Conservation (phyloP, 23 tunicate species). For the Botrylloides violaceus region DNA sequence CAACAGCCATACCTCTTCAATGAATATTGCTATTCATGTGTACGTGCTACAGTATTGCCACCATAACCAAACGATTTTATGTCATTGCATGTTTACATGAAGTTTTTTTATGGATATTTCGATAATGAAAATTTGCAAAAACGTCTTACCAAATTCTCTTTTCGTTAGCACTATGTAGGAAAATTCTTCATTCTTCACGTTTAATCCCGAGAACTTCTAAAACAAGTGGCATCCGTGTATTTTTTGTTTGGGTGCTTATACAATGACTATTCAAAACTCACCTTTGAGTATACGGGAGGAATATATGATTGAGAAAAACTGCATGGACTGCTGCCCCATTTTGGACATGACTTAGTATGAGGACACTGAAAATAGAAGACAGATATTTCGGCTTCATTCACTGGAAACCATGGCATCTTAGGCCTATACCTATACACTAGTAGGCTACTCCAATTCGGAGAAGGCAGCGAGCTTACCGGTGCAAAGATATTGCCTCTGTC, state of each 20-base stretch:
- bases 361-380: conserved; percentile 60
- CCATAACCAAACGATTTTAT: no score
- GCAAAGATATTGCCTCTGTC: conserved; percentile 38
- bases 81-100: no score
- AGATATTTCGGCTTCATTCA: no score
- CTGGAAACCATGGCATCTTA: no score
- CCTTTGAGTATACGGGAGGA: conserved; percentile 37
- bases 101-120: no score
- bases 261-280: not conserved
- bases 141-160: not conserved
- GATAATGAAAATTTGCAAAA: not conserved
- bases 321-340: conserved; percentile 31
- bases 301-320: conserved; percentile 48
- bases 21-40: no score
- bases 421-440: no score
- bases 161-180: conserved; percentile 12
- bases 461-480: conserved; percentile 21
- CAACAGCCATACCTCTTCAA: no score
- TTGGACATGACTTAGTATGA: conserved; percentile 52
- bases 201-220: conserved; percentile 3
- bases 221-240: not conserved
- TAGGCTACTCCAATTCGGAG: not conserved
- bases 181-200: not conserved
- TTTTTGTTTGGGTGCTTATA: not conserved
- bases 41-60: no score